These are phyloP conservation scores for Drosophila stalkeri DNA, from an alignment of 2,888 invertebrate species.

Conservation along the genomic window DNA sequence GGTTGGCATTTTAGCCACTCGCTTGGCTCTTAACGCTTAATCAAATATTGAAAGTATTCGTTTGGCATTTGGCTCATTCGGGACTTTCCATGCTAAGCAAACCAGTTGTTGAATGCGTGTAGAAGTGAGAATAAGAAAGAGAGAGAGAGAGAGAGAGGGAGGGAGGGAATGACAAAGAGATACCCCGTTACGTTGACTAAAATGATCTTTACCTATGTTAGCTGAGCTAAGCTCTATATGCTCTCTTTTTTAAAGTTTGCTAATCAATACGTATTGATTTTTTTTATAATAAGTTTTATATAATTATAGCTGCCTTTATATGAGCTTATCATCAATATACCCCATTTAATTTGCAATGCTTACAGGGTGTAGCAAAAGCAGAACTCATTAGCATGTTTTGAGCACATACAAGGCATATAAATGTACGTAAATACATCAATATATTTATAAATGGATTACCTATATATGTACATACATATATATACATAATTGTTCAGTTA, in stretches of 20 bases:
- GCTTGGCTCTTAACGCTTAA: slow-evolving; percentile 9
- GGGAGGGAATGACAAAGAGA: neutral
- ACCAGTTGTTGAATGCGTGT: slow-evolving; percentile 35
- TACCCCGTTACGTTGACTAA: neutral
- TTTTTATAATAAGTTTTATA: no score
- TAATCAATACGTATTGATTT: neutral
- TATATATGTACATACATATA: neutral
- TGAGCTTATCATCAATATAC: neutral
- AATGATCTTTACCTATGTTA: neutral
- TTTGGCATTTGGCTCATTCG: slow-evolving; percentile 13
- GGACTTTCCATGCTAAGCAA: slow-evolving; percentile 28
- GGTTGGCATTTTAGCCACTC: slow-evolving; percentile 14
- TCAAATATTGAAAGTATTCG: slow-evolving; percentile 33
- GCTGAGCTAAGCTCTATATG: neutral
- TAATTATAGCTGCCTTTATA: no score
- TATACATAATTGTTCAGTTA: slow-evolving; percentile 4
- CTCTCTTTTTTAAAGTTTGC: neutral
- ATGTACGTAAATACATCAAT: neutral
- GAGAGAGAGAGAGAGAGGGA: neutral
- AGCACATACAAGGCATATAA: neutral
- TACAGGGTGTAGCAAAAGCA: neutral
- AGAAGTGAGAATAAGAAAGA: neutral
- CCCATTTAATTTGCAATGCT: neutral
- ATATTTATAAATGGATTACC: neutral
- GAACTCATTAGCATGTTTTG: slow-evolving; percentile 42